Base-by-base conservation (phyloP, 2,113 vertebrate genomes). In the Stigmatopora argus region DNA sequence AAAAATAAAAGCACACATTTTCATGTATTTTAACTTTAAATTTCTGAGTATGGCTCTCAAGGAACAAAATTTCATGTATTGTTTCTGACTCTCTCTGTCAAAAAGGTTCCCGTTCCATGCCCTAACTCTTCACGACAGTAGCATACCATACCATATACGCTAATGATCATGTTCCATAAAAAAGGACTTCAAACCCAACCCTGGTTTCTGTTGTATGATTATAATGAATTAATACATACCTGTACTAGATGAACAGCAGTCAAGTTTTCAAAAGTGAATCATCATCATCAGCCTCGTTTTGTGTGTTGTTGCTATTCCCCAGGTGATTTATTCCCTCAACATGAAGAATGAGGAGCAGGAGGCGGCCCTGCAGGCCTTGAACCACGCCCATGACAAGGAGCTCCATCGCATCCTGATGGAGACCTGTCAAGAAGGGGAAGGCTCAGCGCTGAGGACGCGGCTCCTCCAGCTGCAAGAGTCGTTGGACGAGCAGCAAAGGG, bases 311-410 rank as follows among this genome's bases (percentile, higher is more conserved):
- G 57, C 44, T 18, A 0, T 34, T 57, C 35, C 62, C 2, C 76
- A 99, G 97, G 97, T 99, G 74, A 96, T 98, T 71, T 96, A 98
- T 72, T 91, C 94, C 47, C 87, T 98, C 75, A 98, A 98, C 83
- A 92, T 91, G 52, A 98, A 93, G 81, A 94, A 95, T 78, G 97
- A 98, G 70, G 96, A 99, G 78, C 90, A 94, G 0, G 94, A 98
- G 80, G 89, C 90, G 45, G 91, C 83, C 64, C 69, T 96, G 72
- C 92, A 93, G 80, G 87, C 93, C 23, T 75, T 95, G 72, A 91
- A 82, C 65, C 91, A 95, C 21, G 88, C 91, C 19, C 94, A 96
- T 72, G 89, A 92, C 51, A 87, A 94, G 73, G 93, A 96, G 77
- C 87, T 99, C 69, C 93, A 91, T 64, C 90, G 67, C 7, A 89